Percentiles rank a stretch among this genome's conserved stretches.
These are phyloP conservation scores for Lepidurus arcticus DNA, from an alignment of 1,140 invertebrate genomes.

Conservation along the genomic window DNA sequence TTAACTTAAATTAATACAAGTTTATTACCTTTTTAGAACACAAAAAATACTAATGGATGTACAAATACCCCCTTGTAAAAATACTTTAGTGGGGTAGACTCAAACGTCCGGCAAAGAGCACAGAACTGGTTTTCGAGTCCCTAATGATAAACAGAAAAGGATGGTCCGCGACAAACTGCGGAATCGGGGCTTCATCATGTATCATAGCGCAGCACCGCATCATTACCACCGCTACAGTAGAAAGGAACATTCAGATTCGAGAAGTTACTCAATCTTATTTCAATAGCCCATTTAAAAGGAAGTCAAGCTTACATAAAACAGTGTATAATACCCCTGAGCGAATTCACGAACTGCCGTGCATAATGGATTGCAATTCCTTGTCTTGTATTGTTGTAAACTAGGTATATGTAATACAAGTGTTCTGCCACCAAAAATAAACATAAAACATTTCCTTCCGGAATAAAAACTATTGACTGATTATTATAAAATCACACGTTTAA, in stretches of 20 bases:
- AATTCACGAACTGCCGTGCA: neutral
- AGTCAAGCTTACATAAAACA: neutral
- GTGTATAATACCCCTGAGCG: neutral
- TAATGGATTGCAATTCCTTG: neutral
- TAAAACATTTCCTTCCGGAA: neutral
- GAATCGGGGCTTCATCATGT: neutral
- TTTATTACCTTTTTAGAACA: too few species aligned
- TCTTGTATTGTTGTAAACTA: neutral
- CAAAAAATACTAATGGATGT: too few species aligned
- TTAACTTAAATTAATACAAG: too few species aligned
- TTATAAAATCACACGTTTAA: neutral
- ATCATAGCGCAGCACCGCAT: neutral
- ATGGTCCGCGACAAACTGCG: neutral
- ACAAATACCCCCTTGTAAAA: too few species aligned
- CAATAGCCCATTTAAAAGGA: neutral
- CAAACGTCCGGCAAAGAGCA: neutral
- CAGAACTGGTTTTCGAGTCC: neutral
- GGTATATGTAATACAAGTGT: neutral
- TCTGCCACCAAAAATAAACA: neutral
- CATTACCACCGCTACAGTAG: neutral
- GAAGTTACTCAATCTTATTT: too few species aligned
- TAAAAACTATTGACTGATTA: neutral
- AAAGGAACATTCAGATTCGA: neutral
- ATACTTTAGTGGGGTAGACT: neutral
- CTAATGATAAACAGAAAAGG: neutral